Evolutionary conservation across 2,888 invertebrate species (phyloP).

Genomic region (Rotaria sp.): DNA sequence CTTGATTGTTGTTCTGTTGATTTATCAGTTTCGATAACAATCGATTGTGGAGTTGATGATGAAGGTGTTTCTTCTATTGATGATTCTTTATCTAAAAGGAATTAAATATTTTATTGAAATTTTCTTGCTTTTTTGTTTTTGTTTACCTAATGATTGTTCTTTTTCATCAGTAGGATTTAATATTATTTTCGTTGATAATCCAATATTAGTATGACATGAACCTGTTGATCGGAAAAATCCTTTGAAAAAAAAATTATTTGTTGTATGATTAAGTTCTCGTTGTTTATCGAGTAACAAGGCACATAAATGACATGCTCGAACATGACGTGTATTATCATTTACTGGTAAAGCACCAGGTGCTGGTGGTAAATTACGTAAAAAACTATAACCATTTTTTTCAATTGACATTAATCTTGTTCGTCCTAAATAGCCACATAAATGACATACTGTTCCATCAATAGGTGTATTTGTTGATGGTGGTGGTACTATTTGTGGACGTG

Average conservation of each 20-base stretch:
- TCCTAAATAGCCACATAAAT: slow-evolving; percentile 15
- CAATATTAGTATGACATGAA: neutral
- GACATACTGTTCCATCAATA: neutral
- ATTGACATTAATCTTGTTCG: neutral
- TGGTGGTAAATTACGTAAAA: neutral
- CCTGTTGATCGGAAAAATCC: slow-evolving; percentile 4
- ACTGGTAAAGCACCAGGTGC: neutral
- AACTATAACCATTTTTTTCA: slow-evolving; percentile 2
- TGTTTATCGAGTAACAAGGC: neutral
- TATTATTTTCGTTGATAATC: neutral
- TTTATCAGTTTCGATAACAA: neutral
- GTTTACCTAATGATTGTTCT: neutral
- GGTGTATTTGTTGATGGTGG: neutral
- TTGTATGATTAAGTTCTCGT: neutral
- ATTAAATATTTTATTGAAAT: neutral
- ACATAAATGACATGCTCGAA: neutral
- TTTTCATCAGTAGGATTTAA: neutral
- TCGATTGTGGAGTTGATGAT: neutral
- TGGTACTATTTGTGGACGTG: neutral
- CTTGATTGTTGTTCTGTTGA: neutral
- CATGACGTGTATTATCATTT: neutral
- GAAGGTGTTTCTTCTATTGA: neutral
- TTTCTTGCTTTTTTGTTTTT: neutral
- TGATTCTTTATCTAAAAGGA: neutral
- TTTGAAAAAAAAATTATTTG: slow-evolving; percentile 7